These are phyloP conservation scores for Danio jaintianensis DNA, from an alignment of 2,797 vertebrate genomes.

Conservation along the genomic window DNA sequence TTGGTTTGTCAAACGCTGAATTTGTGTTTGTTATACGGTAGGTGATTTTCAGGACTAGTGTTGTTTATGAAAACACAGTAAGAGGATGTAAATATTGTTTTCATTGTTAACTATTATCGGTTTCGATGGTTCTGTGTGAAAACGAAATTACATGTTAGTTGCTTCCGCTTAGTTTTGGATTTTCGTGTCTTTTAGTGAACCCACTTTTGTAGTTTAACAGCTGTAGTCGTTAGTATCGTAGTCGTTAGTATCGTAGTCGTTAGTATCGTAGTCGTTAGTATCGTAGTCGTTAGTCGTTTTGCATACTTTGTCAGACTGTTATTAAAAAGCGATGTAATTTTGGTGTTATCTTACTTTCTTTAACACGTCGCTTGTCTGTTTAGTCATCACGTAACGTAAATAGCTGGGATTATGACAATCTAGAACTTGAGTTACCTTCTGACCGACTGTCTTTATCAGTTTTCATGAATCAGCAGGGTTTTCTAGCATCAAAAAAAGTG, in stretches of 20 bases:
- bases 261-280: background rate
- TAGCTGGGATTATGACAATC: background rate
- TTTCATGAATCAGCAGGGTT: background rate
- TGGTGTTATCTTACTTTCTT: background rate
- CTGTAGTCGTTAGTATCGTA: background rate
- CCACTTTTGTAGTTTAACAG: background rate
- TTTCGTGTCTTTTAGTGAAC: no score
- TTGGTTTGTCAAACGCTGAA: background rate
- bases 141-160: background rate
- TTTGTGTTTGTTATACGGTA: background rate
- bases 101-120: background rate
- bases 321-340: fast-evolving
- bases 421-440: background rate
- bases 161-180: background rate
- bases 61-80: no score
- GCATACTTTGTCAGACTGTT: background rate
- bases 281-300: background rate
- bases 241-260: background rate
- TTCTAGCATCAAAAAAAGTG: no score
- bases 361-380: background rate
- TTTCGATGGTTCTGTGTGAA: no score
- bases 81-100: background rate
- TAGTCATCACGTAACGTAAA: constrained; percentile 2
- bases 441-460: background rate
- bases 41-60: background rate